Evolutionary conservation across 2,113 vertebrate species (phyloP), one percentile per base, ranked within the genome.

Genomic region (Picathartes gymnocephalus): DNA sequence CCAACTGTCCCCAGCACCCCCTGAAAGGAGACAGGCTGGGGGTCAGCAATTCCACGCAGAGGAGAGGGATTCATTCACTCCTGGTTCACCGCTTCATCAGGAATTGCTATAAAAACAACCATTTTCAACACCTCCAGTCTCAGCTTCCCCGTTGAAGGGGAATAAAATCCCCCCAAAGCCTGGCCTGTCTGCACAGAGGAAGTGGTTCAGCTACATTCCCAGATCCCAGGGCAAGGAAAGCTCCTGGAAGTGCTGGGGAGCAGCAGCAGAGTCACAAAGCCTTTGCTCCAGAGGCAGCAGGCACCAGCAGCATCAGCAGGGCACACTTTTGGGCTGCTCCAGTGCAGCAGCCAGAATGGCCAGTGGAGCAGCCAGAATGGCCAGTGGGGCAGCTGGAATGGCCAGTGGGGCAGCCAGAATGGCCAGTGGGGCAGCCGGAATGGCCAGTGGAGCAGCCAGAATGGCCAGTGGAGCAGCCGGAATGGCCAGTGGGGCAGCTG

Each of bases 21-120:
- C 16, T 2, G 6, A 10, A 27, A 51, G 28, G 24, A 65, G 28
- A 27, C 6, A 5, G 30, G 1, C 56, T 40, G 14, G 18, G n/a
- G 24, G 33, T 1, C 1, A 0, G 87, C 53, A 73, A 19, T 35
- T 30, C 80, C 80, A 48, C 0, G 2, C 0, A 2, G 27, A 30
- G 30, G 15, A 83, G 33, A 42, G 22, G 30, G 42, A 40, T 84
- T 70, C 11, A 11, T 56, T 71, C 35, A 42, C 53, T 88, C 10
- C 78, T 1, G 3, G 68, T 37, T 70, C 74, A 57, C 25, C 33
- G 19, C 25, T 71, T 79, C 47, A 25, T 13, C 58, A 42, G 9
- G 3, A 82, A 35, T 22, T 39, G 47, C 28, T 42, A 17, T 20
- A 20, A 82, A 73, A 96, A 82, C 9, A 81, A 76, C 15, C 10